Evolutionary conservation across 2,797 vertebrate species (phyloP).

Genomic region (Danio tinwini): DNA sequence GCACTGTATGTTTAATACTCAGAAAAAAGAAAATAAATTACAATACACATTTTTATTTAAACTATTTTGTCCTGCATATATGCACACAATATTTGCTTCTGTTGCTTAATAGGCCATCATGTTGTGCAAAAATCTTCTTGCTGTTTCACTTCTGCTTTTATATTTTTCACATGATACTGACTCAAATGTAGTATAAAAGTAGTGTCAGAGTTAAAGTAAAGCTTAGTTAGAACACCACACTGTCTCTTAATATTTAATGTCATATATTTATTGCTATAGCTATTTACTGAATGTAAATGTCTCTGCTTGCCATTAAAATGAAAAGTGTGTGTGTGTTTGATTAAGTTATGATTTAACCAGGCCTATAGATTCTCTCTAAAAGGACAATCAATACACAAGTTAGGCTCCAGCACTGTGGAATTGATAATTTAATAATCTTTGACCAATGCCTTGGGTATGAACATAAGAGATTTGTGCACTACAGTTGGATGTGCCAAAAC

Average conservation of each 20-base stretch:
- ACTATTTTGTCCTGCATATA: not conserved
- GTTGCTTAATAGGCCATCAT: not conserved
- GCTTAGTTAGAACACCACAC: not conserved
- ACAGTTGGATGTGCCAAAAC: too few species aligned
- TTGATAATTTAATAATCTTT: not conserved
- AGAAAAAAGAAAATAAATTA: too few species aligned
- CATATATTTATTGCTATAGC: too few species aligned
- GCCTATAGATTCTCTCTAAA: not conserved
- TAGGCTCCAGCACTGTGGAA: slow-evolving; percentile 1
- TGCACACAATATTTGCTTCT: not conserved
- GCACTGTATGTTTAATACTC: too few species aligned
- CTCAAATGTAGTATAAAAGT: not conserved
- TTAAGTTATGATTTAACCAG: not conserved
- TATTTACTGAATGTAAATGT: not conserved
- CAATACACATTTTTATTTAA: not conserved
- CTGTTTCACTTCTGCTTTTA: slow-evolving; percentile 29
- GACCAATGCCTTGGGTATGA: not conserved
- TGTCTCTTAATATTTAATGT: too few species aligned
- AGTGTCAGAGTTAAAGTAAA: not conserved
- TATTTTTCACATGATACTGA: slow-evolving; percentile 9
- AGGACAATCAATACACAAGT: not conserved
- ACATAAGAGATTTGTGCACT: not conserved
- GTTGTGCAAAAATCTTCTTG: not conserved
- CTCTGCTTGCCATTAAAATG: too few species aligned
- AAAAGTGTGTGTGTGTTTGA: not conserved